Evolutionary conservation across 2,113 vertebrate genomes (phyloP), one percentile per base, ranked within the genome.

Genomic region (Nannobrachium achirus): DNA sequence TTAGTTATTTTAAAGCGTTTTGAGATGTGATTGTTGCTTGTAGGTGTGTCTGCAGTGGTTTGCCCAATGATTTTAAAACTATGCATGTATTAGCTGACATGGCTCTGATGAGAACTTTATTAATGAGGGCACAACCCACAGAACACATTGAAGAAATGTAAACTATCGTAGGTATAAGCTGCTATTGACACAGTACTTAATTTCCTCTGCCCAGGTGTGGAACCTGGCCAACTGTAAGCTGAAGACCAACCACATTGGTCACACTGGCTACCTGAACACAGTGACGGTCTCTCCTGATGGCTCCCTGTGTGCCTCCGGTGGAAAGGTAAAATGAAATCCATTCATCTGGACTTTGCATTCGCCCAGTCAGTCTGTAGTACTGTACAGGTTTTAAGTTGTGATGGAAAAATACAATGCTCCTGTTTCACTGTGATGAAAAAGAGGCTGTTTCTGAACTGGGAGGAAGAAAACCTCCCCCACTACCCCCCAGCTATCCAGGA

Each of bases 161-260:
- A 53, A n/a, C 2, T n/a, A 8, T 6, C 3, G 6, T 1, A 11
- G 8, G 0, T 38, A 6, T 38, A 14, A 50, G n/a, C 14, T 42
- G 11, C 39, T 42, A 14, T 42, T 79, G 2, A 75, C 1, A 1
- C 10, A 9, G 6, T 15, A 13, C 18, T 10, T 9, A 0, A 2
- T 78, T 0, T 56, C 3, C 2, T 38, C 51, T 65, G 6, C 33
- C 71, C 60, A 99, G 97, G 96, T 98, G 2, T 98, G 97, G 97
- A 99, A 99, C 76, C 74, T 98, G 87, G 95, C 97, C 3, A 99
- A 98, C 89, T 99, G 97, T 91, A 98, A 98, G 71, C 92, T 98
- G 91, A 99, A 99, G 92, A 99, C 97, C 1, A 99, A 98, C 86
- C 96, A 99, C 86, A 97, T 98, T 7, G 97, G 97, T 18, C 97